A percentile compares a stretch with the other conserved stretches of the same genome.
Conservation (phyloP, 2,888 invertebrate genomes). For the Rhingia rostrata region DNA sequence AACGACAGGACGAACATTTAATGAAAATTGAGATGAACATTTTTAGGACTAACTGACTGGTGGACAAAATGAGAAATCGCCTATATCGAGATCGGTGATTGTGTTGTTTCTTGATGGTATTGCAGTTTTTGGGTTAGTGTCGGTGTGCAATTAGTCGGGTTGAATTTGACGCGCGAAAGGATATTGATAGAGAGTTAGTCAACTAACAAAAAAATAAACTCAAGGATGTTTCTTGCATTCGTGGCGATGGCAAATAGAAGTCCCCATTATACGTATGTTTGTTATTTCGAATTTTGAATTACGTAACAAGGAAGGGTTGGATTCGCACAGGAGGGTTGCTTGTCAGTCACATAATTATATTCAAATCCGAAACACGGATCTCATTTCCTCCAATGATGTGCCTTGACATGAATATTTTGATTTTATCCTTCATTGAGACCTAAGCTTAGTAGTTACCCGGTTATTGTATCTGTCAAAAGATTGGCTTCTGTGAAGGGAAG, state of each 20-base stretch:
- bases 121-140: background rate
- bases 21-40: conserved; percentile 67
- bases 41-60: conserved; percentile 36
- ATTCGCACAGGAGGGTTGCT: background rate
- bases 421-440: too few relatives aligned
- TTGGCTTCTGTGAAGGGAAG: too few relatives aligned
- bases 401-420: too few relatives aligned
- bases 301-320: background rate
- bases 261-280: conserved; percentile 7
- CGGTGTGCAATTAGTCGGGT: conserved; percentile 58
- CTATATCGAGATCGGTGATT: conserved; percentile 9
- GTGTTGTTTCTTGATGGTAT: background rate
- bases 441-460: too few relatives aligned
- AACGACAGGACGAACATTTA: conserved; percentile 41
- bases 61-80: conserved; percentile 52
- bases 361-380: too few relatives aligned
- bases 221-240: conserved; percentile 28
- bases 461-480: too few relatives aligned
- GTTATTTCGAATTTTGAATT: background rate
- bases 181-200: conserved; percentile 42
- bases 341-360: too few relatives aligned
- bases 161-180: conserved; percentile 61
- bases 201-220: background rate
- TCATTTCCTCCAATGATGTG: too few relatives aligned
- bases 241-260: background rate